A percentile compares a stretch with the other conserved stretches of the same genome.
These are phyloP conservation scores for Odontomyia ornata DNA, from an alignment of 2,888 invertebrate genomes.

Conservation along the genomic window DNA sequence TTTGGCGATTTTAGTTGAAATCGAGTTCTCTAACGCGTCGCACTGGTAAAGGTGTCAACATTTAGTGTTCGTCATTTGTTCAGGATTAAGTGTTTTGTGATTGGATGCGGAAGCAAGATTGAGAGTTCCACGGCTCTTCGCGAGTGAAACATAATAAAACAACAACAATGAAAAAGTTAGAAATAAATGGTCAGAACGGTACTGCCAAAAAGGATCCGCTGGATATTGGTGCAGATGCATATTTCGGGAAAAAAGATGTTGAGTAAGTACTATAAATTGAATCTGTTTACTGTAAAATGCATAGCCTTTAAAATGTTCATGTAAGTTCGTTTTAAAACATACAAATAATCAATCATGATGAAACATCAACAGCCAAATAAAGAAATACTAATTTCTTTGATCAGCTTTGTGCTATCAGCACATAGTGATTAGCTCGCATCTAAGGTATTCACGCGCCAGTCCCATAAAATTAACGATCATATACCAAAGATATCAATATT, in stretches of 20 bases:
- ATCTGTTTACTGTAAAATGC: not conserved
- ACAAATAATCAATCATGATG: too few species aligned
- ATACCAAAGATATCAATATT: not conserved
- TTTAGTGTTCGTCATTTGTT: too few species aligned
- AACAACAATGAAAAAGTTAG: conserved; percentile 2
- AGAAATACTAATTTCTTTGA: too few species aligned
- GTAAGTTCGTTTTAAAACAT: too few species aligned
- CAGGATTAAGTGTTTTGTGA: too few species aligned
- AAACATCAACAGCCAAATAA: too few species aligned
- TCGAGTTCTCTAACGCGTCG: not conserved
- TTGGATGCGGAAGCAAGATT: not conserved
- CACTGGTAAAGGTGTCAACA: not conserved
- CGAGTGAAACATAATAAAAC: not conserved
- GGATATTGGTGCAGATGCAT: conserved; percentile 22
- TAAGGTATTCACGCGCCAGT: not conserved
- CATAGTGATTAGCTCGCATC: not conserved
- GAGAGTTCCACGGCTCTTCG: not conserved
- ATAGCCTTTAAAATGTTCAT: too few species aligned
- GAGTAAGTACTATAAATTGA: not conserved
- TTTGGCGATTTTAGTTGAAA: not conserved
- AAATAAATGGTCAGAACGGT: conserved; percentile 19
- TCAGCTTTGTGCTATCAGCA: not conserved
- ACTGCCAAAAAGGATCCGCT: conserved; percentile 27
- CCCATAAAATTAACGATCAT: not conserved
- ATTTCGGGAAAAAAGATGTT: not conserved